A percentile compares a stretch with the other conserved stretches of the same genome.
Conservation (phyloP, 1,140 invertebrate genomes). For the Brachionus paranguensis region DNA sequence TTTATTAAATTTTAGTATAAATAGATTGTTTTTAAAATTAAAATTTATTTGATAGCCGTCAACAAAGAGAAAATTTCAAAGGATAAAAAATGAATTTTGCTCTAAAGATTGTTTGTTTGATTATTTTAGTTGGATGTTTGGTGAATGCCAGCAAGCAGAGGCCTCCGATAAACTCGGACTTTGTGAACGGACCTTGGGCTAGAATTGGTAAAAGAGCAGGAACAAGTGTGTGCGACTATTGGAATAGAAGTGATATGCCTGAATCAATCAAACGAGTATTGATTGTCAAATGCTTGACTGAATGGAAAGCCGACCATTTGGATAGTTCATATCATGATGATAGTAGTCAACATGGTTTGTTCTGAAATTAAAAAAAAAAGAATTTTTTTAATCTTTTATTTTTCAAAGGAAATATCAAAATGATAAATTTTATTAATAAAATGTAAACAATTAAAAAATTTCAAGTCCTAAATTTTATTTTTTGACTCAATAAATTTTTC, state of each 20-base stretch:
- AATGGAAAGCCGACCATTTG: background rate
- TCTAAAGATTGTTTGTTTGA: background rate
- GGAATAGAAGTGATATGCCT: background rate
- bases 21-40: background rate
- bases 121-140: background rate
- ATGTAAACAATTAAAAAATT: too few species aligned
- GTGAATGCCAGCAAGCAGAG: background rate
- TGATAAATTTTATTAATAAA: background rate
- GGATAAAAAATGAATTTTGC: background rate
- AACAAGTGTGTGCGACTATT: background rate
- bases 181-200: constrained; percentile 22
- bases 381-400: background rate
- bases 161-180: background rate
- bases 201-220: background rate
- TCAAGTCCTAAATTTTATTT: too few species aligned
- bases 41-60: background rate
- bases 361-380: background rate
- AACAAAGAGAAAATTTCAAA: background rate
- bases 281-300: background rate
- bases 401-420: background rate
- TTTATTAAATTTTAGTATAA: background rate
- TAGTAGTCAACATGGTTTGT: background rate
- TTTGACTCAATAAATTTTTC: too few species aligned
- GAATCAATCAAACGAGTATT: background rate
- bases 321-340: background rate